Conservation (phyloP, 2,888 invertebrate species). For the Ophion costatus region DNA sequence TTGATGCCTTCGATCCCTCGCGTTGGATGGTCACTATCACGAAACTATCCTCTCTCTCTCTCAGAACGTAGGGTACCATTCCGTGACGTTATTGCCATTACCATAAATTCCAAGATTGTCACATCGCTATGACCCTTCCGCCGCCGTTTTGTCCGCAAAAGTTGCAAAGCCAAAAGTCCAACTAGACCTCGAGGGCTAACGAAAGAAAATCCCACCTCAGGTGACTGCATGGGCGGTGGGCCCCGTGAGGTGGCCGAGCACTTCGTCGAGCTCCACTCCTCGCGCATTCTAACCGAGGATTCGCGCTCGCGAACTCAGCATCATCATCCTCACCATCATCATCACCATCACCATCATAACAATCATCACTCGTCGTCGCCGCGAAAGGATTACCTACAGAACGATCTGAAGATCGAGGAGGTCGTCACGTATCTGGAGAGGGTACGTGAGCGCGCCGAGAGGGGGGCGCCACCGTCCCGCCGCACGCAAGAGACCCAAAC, state of each 20-base stretch:
- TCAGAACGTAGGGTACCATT: too few species aligned
- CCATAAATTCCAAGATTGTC: too few species aligned
- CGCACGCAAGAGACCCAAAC: constrained; percentile 82
- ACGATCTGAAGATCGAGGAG: constrained; percentile 79
- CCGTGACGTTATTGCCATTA: too few species aligned
- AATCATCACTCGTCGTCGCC: constrained; percentile 44
- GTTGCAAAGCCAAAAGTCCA: background rate
- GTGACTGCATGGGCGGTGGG: constrained; percentile 79
- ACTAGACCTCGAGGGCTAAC: background rate
- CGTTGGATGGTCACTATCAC: too few species aligned
- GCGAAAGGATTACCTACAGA: constrained; percentile 78
- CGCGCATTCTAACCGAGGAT: constrained; percentile 77
- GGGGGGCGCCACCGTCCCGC: constrained; percentile 78
- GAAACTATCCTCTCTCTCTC: too few species aligned
- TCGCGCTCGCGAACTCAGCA: constrained; percentile 73
- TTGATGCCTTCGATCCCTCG: too few species aligned
- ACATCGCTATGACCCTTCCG: too few species aligned
- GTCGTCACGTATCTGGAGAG: constrained; percentile 79
- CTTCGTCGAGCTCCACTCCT: constrained; percentile 79
- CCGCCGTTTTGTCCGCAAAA: too few species aligned
- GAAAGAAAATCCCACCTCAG: constrained; percentile 66
- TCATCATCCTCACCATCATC: constrained; percentile 38
- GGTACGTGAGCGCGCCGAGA: constrained; percentile 79
- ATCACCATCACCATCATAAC: constrained; percentile 34
- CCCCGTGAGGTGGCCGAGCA: constrained; percentile 81